Evolutionary conservation across 2,888 invertebrate species (phyloP).

Genomic region (Drosophila mayaguana): DNA sequence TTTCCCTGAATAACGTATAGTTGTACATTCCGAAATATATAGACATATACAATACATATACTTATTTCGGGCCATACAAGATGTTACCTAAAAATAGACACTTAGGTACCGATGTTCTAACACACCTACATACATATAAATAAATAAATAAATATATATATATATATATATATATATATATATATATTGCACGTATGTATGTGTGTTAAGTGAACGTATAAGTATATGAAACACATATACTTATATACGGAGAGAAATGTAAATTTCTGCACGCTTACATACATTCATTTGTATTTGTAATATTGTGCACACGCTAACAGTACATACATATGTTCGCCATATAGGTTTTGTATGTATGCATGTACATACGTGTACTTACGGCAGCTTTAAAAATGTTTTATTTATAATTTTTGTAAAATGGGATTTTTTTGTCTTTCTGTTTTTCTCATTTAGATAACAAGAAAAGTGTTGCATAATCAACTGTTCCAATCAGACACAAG

Average conservation of each 20-base stretch:
- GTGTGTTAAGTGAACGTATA: neutral
- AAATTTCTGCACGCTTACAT: neutral
- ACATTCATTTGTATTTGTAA: neutral
- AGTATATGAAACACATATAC: neutral
- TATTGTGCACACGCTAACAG: neutral
- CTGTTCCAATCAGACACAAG: neutral
- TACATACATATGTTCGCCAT: slow-evolving; percentile 12
- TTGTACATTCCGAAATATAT: slow-evolving; percentile 6
- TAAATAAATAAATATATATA: neutral
- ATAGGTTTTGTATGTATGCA: slow-evolving; percentile 21
- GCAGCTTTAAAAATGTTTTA: slow-evolving; percentile 26
- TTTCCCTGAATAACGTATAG: slow-evolving; percentile 6
- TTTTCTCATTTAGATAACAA: slow-evolving; percentile 28
- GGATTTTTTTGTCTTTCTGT: slow-evolving; percentile 1
- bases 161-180: neutral
- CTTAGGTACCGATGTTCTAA: slow-evolving; percentile 47
- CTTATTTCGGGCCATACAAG: slow-evolving; percentile 31
- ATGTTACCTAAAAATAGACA: slow-evolving; percentile 67
- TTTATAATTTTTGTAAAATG: slow-evolving; percentile 29
- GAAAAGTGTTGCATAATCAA: slow-evolving; percentile 33
- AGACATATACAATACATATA: slow-evolving; percentile 9
- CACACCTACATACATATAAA: slow-evolving; percentile 5
- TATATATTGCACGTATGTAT: slow-evolving; percentile 1
- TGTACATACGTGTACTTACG: slow-evolving; percentile 18
- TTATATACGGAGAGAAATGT: neutral